Evolutionary conservation across 2,888 invertebrate species (phyloP).

Genomic region (Apoderus coryli): DNA sequence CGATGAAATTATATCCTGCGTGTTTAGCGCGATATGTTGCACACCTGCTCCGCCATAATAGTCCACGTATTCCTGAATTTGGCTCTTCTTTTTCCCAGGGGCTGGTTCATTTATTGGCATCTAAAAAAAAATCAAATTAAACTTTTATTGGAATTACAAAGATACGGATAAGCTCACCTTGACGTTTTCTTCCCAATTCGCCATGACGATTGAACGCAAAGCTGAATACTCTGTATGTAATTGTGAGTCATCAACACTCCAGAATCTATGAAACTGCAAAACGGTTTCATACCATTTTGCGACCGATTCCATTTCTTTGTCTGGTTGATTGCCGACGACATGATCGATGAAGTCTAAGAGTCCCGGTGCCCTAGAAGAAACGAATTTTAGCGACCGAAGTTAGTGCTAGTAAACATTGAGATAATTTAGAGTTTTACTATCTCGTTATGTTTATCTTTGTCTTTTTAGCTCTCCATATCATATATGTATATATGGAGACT

Average conservation of each 20-base stretch:
- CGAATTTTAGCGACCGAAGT: too few relatives aligned
- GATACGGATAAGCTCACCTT: slow-evolving; percentile 37
- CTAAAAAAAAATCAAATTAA: slow-evolving; percentile 28
- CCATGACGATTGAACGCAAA: slow-evolving; percentile 91
- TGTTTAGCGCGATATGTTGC: slow-evolving; percentile 96
- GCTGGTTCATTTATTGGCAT: slow-evolving; percentile 99
- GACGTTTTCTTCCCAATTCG: slow-evolving; percentile 94
- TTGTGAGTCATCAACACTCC: slow-evolving; percentile 96
- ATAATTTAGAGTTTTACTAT: too few relatives aligned
- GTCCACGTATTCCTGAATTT: slow-evolving; percentile 97
- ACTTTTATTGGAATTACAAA: neutral
- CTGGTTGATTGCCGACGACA: slow-evolving; percentile 94
- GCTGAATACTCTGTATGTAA: slow-evolving; percentile 94
- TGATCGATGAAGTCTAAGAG: slow-evolving; percentile 89
- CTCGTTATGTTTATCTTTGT: too few relatives aligned
- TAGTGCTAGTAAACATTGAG: too few relatives aligned
- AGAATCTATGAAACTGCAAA: slow-evolving; percentile 71
- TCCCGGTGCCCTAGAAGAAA: slow-evolving; percentile 55
- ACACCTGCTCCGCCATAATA: slow-evolving; percentile 97
- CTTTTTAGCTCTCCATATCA: too few relatives aligned
- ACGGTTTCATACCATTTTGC: slow-evolving; percentile 79
- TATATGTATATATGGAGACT: too few relatives aligned
- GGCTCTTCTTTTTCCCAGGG: slow-evolving; percentile 83
- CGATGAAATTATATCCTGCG: slow-evolving; percentile 74
- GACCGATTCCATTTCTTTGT: slow-evolving; percentile 74